Percentiles rank a stretch among this genome's conserved stretches.
These are phyloP conservation scores for Lasioglossum figueresi DNA, from an alignment of 2,888 invertebrate genomes.

Conservation along the genomic window DNA sequence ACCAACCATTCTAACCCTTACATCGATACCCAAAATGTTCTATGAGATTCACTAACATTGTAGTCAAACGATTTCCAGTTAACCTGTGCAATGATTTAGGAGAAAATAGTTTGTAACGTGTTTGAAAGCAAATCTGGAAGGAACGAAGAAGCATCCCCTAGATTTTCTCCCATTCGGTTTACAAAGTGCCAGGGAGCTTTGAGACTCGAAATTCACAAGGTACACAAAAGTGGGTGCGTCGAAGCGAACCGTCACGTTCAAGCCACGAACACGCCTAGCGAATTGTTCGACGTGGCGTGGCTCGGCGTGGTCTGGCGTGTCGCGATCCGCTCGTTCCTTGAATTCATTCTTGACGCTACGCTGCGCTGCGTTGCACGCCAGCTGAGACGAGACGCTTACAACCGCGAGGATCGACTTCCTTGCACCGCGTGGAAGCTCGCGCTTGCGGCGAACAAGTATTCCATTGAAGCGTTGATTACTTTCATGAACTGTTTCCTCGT, in stretches of 20 bases:
- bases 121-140: not conserved
- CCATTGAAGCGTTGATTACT: slow-evolving; percentile 14
- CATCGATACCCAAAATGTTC: too few species aligned
- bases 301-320: slow-evolving; percentile 37
- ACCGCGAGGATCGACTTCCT: slow-evolving; percentile 12
- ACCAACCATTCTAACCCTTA: not conserved
- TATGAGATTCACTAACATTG: too few species aligned
- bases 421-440: slow-evolving; percentile 11
- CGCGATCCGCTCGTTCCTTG: slow-evolving; percentile 57
- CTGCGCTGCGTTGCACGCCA: slow-evolving; percentile 3
- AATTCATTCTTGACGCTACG: slow-evolving; percentile 46
- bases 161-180: not conserved
- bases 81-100: too few species aligned
- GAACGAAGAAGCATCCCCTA: not conserved
- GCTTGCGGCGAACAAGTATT: not conserved
- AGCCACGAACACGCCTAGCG: slow-evolving; percentile 62
- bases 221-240: slow-evolving; percentile 21
- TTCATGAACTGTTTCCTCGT: slow-evolving; percentile 14
- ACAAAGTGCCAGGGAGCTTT: not conserved
- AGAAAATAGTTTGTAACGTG: too few species aligned
- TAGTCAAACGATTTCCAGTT: too few species aligned
- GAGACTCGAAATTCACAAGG: not conserved
- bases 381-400: slow-evolving; percentile 10
- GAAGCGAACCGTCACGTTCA: slow-evolving; percentile 49
- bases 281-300: slow-evolving; percentile 58